phyloP scores from a whole-genome alignment of 2,888 invertebrate genomes.

The Heteromurus nitidus region DNA sequence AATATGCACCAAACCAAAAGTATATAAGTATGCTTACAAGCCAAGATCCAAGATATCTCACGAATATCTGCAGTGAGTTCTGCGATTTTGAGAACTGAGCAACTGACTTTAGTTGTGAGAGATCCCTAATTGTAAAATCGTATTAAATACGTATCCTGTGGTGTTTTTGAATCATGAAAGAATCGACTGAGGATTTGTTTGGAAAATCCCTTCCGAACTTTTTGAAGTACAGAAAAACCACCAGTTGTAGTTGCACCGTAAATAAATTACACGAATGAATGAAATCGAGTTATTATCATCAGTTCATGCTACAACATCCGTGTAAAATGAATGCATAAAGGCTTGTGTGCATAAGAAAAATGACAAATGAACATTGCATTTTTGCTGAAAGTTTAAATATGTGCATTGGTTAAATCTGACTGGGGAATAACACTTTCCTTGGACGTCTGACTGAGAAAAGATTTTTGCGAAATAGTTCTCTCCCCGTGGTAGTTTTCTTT shows the following conservation, averaged over 20 bases:
- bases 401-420: no score
- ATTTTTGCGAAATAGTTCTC: not conserved
- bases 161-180: not conserved
- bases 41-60: no score
- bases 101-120: not conserved
- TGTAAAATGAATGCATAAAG: not conserved
- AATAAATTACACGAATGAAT: constrained; percentile 1
- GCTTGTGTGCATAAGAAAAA: not conserved
- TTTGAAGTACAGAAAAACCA: not conserved
- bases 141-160: no score
- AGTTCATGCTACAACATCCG: not conserved
- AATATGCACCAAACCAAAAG: not conserved
- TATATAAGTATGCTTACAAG: no score
- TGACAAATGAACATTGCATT: not conserved
- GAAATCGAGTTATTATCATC: constrained; percentile 12
- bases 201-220: not conserved
- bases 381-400: no score
- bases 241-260: not conserved
- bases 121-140: no score
- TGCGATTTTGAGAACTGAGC: no score
- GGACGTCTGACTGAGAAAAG: not conserved
- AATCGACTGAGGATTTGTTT: not conserved
- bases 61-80: not conserved
- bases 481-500: no score
- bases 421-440: no score